These are phyloP conservation scores for Paracanthobrama guichenoti DNA, from an alignment of 2,113 vertebrate species.

Conservation along the genomic window DNA sequence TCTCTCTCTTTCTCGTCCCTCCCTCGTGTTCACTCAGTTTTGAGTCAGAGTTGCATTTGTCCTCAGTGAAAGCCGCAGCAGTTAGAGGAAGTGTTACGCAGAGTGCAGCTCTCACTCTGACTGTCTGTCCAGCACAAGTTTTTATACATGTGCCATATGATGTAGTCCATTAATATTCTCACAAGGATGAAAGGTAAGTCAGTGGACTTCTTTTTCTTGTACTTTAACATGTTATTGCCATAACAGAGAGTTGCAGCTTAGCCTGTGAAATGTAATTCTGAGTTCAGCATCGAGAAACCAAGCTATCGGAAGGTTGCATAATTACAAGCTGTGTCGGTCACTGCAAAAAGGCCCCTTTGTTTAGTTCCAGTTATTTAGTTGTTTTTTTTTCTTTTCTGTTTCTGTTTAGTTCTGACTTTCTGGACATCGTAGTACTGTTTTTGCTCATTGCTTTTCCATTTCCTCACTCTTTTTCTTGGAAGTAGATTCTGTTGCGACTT, in stretches of 20 bases:
- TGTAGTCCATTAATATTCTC: background rate
- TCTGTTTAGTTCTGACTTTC: background rate
- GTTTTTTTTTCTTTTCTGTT: too few species aligned
- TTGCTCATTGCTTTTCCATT: background rate
- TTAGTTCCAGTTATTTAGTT: background rate
- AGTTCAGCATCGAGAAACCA: background rate
- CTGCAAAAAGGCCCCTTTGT: constrained; percentile 15
- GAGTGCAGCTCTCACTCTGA: constrained; percentile 19
- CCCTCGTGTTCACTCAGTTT: constrained; percentile 28
- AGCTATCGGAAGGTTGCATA: constrained; percentile 15
- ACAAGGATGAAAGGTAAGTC: constrained; percentile 33
- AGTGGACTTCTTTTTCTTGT: background rate
- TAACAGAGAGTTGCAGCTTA: background rate
- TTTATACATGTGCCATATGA: constrained; percentile 21
- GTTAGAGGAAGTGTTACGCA: constrained; percentile 51
- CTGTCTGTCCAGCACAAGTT: background rate
- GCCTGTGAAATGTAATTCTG: background rate
- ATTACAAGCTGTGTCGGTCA: background rate
- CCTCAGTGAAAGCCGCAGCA: background rate
- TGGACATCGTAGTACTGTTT: background rate
- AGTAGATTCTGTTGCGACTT: constrained; percentile 1
- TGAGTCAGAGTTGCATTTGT: constrained; percentile 31
- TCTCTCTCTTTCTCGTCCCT: constrained; percentile 27
- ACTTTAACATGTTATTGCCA: background rate
- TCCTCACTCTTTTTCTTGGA: background rate